Evolutionary conservation across 2,113 vertebrate genomes (phyloP), one percentile per base, ranked within the genome.

Genomic region (Salvelinus alpinus): DNA sequence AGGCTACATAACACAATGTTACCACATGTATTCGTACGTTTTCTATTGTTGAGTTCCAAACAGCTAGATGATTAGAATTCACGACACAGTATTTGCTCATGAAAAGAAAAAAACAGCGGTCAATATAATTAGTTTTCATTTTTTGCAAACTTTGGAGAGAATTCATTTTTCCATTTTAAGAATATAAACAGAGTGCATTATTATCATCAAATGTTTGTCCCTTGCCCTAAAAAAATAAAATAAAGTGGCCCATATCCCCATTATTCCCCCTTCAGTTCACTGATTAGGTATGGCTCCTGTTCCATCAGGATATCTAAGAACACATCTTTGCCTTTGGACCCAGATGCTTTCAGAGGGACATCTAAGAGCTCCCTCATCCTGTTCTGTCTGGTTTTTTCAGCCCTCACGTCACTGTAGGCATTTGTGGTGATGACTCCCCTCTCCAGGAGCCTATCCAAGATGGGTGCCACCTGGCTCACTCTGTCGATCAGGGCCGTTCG

Each of bases 361-460:
- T 0, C 5, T 0, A 83, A 9, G 44, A 88, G 73, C 0, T 1
- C 7, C 38, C 87, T 76, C 84, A 86, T 85, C 48, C 60, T 78
- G 0, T 31, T 0, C n/a, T 64, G 29, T 11, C 2, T 0, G 29
- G 71, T 84, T 3, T 0, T 27, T 64, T 66, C 14, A 3, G 25
- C 2, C 12, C 0, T 8, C 2, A 1, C 24, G 0, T 38, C 1
- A 0, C n/a, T 9, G 71, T 91, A 92, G 0, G 0, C 0, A 20
- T 80, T 59, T 0, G n/a, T 0, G 12, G 0, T 73, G 72, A 88
- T 70, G 48, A 83, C 25, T 0, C 3, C 1, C 51, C 1, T 18
- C 0, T 0, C 27, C 0, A 76, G 18, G 8, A 93, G 91, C 0
- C 24, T 18, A 72, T 92, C 90, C 73, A 93, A 24, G 75, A 92